A percentile compares a stretch with the other conserved stretches of the same genome.
These are phyloP conservation scores for Batillaria attramentaria DNA, from an alignment of 1,140 invertebrate species.

Conservation along the genomic window DNA sequence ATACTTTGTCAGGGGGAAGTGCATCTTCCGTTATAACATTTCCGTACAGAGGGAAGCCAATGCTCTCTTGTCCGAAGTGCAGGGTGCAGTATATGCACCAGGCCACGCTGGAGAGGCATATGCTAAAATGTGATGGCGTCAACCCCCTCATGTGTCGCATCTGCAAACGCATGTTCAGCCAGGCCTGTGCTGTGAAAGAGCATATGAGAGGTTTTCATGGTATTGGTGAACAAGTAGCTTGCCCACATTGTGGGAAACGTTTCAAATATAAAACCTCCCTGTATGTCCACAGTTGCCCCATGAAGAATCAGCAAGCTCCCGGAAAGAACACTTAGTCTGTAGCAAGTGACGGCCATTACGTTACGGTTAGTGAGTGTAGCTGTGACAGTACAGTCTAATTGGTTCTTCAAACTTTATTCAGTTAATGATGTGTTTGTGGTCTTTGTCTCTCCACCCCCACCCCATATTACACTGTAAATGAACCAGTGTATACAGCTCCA, in stretches of 20 bases:
- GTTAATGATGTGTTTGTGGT: too few relatives aligned
- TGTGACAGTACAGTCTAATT: too few relatives aligned
- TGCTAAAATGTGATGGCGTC: constrained; percentile 22
- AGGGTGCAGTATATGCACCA: constrained; percentile 1
- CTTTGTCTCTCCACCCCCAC: too few relatives aligned
- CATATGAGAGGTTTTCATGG: constrained; percentile 43
- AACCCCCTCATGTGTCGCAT: constrained; percentile 24
- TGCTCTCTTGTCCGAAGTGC: constrained; percentile 1
- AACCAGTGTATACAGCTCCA: too few relatives aligned
- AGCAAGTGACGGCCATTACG: too few relatives aligned
- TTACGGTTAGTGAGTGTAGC: too few relatives aligned
- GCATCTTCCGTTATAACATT: too few relatives aligned
- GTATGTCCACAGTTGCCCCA: constrained; percentile 40
- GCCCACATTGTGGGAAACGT: constrained; percentile 37
- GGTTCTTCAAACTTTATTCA: too few relatives aligned
- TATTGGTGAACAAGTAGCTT: constrained; percentile 39
- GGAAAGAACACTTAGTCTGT: too few relatives aligned
- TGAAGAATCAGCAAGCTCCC: too few relatives aligned
- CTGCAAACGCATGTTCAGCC: constrained; percentile 38
- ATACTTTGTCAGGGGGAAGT: too few relatives aligned
- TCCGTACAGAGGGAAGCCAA: not conserved
- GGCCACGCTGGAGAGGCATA: not conserved
- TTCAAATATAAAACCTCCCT: constrained; percentile 42
- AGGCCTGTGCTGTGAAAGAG: constrained; percentile 43
- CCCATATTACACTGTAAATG: too few relatives aligned